Conservation (phyloP, 2,888 invertebrate species). For the Endomychus coccineus region DNA sequence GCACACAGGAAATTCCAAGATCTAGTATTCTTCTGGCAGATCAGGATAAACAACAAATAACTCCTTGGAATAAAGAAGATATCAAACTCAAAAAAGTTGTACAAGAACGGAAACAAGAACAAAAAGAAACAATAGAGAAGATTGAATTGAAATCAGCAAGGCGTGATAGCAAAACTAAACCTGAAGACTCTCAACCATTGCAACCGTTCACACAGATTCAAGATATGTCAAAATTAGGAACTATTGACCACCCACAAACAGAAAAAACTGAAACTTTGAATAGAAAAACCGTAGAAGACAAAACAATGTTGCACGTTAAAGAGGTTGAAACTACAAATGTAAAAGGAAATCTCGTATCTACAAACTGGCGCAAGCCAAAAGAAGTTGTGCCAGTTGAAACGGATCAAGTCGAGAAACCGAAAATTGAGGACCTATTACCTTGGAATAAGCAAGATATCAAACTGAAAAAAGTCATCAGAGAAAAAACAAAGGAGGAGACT, state of each 20-base stretch:
- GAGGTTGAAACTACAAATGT: conserved; percentile 20
- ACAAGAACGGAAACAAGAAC: conserved; percentile 38
- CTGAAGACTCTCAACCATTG: no score
- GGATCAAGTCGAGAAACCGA: conserved; percentile 23
- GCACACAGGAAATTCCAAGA: no score
- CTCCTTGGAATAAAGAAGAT: conserved; percentile 62
- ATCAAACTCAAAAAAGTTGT: conserved; percentile 48
- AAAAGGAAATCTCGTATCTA: conserved; percentile 20
- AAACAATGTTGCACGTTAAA: conserved; percentile 36
- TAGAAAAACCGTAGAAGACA: conserved; percentile 35
- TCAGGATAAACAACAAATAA: no score
- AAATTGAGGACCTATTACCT: conserved; percentile 29
- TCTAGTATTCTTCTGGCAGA: no score
- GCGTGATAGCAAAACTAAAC: not conserved
- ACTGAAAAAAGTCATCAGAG: conserved; percentile 41
- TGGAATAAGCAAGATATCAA: conserved; percentile 55
- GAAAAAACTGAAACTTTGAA: no score
- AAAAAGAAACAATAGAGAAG: conserved; percentile 40
- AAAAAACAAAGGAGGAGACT: conserved; percentile 35
- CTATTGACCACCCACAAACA: no score
- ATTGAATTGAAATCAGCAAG: conserved; percentile 43
- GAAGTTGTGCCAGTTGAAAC: conserved; percentile 18
- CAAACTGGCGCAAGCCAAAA: conserved; percentile 27
- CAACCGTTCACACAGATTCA: no score
- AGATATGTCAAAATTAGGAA: no score